phyloP scores from a whole-genome alignment of 1,140 invertebrate genomes.

The Listronotus oregonensis region DNA sequence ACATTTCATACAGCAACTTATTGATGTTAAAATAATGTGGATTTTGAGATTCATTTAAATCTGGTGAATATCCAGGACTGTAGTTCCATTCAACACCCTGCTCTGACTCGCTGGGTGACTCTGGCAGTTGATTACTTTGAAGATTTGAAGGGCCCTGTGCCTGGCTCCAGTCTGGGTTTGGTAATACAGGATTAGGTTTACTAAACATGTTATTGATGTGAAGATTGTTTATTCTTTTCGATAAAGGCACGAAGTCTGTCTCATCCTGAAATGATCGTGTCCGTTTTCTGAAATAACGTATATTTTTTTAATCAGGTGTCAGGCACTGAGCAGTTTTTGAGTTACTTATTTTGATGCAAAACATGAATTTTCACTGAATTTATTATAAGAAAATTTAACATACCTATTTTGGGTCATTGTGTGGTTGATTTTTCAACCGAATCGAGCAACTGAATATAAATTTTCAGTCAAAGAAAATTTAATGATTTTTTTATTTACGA shows the following conservation, averaged over 20 bases:
- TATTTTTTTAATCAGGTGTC: no score
- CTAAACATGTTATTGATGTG: slow-evolving; percentile 65
- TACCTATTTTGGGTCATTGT: slow-evolving; percentile 41
- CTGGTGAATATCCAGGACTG: slow-evolving; percentile 58
- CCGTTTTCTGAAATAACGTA: slow-evolving; percentile 63
- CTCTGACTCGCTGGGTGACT: slow-evolving; percentile 41
- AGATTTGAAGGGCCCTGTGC: neutral
- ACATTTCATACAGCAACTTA: slow-evolving; percentile 65
- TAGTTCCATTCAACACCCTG: slow-evolving; percentile 46
- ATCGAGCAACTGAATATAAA: neutral
- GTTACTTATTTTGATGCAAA: no score
- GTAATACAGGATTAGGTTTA: slow-evolving; percentile 21
- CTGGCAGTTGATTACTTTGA: slow-evolving; percentile 27
- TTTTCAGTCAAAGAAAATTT: slow-evolving; percentile 11
- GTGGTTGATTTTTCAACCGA: neutral
- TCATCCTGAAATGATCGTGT: slow-evolving; percentile 62
- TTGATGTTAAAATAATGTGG: slow-evolving; percentile 69
- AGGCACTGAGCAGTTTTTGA: no score
- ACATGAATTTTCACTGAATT: no score
- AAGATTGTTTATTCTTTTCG: slow-evolving; percentile 79
- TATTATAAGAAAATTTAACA: neutral
- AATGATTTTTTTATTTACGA: slow-evolving; percentile 20
- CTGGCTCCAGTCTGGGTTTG: slow-evolving; percentile 43
- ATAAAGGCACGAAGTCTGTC: slow-evolving; percentile 76
- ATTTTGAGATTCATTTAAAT: slow-evolving; percentile 62